Evolutionary conservation across 2,888 invertebrate genomes (phyloP), one percentile per base, ranked within the genome.

Genomic region (Drosophila kokeensis): DNA sequence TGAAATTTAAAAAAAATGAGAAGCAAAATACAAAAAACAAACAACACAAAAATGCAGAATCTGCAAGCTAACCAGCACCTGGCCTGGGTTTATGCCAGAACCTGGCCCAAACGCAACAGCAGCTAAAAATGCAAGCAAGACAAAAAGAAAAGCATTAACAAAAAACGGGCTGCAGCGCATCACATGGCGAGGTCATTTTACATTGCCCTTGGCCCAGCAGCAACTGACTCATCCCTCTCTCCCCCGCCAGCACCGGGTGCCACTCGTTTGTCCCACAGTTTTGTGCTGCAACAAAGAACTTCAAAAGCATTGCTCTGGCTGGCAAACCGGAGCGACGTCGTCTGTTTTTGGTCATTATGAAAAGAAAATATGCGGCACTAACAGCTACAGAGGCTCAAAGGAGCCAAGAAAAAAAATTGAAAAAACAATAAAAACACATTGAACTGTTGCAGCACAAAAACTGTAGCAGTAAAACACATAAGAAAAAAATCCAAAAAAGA

Each of bases 261-360:
- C 15, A 11, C 3, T 40, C n/a, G 6, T 13, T 34, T 48, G 36
- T 8, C 34, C 54, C 48, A 38, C 53, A 48, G 24, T 52, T 52
- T 21, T 34, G 15, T 58, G 60, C 72, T 50, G 62, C 65, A 69
- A 67, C 69, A 72, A 71, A 83, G 74, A 82, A 89, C 87, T 81
- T 87, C 87, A 87, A 87, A 87, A 82, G 87, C 87, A 84, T 89
- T 89, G 72, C 80, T 57, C n/a, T 15, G 65, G 57, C 66, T 66
- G 77, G 80, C 70, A 58, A 15, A 60, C 38, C 55, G 58, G 57
- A 45, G 45, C 15, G 38, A 36, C 69, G 59, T 80, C 70, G 76
- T 81, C 74, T 78, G 79, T 79, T 85, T 89, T 87, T 84, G 87
- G 89, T 87, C 85, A 89, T 87, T 87, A 89, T 85, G 87, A 85